Base-by-base conservation (phyloP, 2,888 invertebrate genomes). In the Sisyra nigra region DNA sequence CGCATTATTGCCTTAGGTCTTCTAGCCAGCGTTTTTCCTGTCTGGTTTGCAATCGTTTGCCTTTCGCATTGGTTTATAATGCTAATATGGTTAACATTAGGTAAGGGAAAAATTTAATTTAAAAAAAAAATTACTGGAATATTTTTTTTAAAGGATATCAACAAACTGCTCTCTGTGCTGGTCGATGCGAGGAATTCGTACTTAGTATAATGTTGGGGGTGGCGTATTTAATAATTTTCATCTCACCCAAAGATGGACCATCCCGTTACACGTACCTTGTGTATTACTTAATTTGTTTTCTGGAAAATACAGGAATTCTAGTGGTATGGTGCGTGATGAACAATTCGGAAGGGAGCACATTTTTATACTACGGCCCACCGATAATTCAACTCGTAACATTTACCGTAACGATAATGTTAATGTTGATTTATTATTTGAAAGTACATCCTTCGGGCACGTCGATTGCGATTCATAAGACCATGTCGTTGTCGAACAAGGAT, bases 221-320 rank as follows among this genome's bases (percentile, higher is more conserved):
- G 46, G 71, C 74, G 2, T 72, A 74, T 55, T 65, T 75, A 15
- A 64, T 75, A 50, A 71, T 71, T 37, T 74, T 71, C 55, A 64
- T 74, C 47, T 72, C 74, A 47, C 67, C 74, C 4, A 59, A 70
- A 47, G 73, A 74, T 52, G 74, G 73, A 30, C 69, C 70, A 30
- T 74, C 75, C 3, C 59, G 74, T 45, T 65, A 65, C 48, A 55
- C 62, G n/a, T 66, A 66, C 49, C 48, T 65, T 24, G 63, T 60
- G 10, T 65, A 66, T 50, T 66, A 66, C 51, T 54, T 64, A 42
- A 63, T 65, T 6, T 66, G 65, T 50, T 65, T 65, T 49, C 62
- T 66, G 62, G 66, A 66, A 47, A 66, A 66, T 51, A 65, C 65
- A 5, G 64, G 60, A 38, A 62, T 64, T 31, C 52, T 66, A 37